Conservation (phyloP, 2,113 vertebrate genomes). For the Deroptyus accipitrinus region DNA sequence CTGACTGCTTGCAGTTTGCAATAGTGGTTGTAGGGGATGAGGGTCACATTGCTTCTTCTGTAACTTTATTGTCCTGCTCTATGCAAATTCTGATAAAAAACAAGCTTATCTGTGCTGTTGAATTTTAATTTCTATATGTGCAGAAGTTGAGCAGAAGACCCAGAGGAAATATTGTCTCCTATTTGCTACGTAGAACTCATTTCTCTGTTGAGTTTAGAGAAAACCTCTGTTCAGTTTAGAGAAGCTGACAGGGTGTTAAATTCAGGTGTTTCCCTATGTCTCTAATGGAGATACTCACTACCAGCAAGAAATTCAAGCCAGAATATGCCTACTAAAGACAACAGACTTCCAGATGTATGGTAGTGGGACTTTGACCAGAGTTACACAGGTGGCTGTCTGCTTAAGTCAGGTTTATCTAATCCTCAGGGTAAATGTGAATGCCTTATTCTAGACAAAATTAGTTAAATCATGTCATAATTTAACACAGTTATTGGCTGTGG, state of each 20-base stretch:
- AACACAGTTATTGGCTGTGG: background rate
- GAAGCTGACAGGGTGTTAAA: background rate
- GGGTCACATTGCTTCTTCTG: background rate
- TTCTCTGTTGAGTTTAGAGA: background rate
- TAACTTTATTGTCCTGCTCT: background rate
- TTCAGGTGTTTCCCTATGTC: background rate
- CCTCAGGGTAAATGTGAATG: background rate
- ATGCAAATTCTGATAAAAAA: background rate
- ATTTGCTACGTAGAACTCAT: background rate
- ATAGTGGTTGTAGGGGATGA: background rate
- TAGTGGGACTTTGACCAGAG: background rate
- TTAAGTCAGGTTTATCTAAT: background rate
- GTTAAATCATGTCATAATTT: background rate
- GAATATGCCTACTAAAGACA: background rate
- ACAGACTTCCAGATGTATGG: fast-evolving
- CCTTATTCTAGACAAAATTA: background rate
- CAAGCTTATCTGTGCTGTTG: background rate
- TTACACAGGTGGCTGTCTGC: background rate
- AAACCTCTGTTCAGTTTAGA: background rate
- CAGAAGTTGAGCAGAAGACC: background rate
- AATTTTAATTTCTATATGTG: background rate
- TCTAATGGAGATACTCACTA: background rate
- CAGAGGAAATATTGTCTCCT: background rate
- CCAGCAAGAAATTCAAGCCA: background rate
- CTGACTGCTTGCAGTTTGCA: background rate